Evolutionary conservation across 1,140 invertebrate species (phyloP), one percentile per base, ranked within the genome.

Genomic region (Heliconius hewitsoni): DNA sequence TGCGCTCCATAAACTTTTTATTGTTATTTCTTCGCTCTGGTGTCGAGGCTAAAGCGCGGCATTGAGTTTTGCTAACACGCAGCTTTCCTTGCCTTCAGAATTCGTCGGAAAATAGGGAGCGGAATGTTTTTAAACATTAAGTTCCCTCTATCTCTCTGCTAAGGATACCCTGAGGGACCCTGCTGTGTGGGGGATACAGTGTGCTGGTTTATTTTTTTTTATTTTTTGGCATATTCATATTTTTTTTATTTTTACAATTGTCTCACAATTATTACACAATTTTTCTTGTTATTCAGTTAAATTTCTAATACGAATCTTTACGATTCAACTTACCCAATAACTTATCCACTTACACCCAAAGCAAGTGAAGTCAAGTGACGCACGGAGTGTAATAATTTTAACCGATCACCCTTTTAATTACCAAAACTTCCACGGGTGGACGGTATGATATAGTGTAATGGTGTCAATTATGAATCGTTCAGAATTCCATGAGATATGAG

Each of bases 391-490:
- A 76, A 46, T 55, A 77, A 71, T 77, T 76, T 52, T 16, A 30
- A n/a, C 60, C 60, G 60, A 66, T 66, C 60, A 66, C 27, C 60
- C 60, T 66, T 80, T 76, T 80, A 80, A 80, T 80, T 80, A 71
- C 78, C 74, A n/a, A 80, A 57, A 80, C 27, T 80, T 76, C 81
- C 79, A 77, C 70, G 74, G 71, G 71, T 82, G 71, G 77, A 76
- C 79, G 80, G 77, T 74, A 74, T 85, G 83, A 86, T 87, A 85
- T 88, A 89, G 84, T 84, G 85, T 88, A 86, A 89, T 85, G 85
- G 81, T 88, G 83, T 83, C 86, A 87, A 88, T 87, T 90, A 89
- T 89, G 85, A 90, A 84, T 85, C 79, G 80, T 81, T 79, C 50
- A 66, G 60, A 66, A 77, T 76, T 78, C 84, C 87, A 88, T 91